Evolutionary conservation across 2,888 invertebrate species (phyloP).

Genomic region (Drosophila tripunctata): DNA sequence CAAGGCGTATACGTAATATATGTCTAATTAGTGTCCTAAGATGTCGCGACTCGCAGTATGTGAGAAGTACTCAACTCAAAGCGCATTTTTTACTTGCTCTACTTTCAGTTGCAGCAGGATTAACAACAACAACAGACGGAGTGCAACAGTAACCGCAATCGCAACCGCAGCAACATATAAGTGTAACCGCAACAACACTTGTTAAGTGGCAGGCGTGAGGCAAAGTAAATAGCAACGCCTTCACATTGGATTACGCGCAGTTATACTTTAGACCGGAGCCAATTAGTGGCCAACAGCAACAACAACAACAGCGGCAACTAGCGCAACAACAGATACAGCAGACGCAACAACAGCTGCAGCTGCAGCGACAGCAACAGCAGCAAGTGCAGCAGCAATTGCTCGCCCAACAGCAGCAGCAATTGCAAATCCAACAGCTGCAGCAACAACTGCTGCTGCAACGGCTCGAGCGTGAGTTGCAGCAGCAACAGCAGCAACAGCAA

Average conservation of each 20-base stretch:
- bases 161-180: slow-evolving; percentile 15
- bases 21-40: slow-evolving; percentile 64
- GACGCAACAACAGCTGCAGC: slow-evolving; percentile 53
- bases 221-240: slow-evolving; percentile 71
- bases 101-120: slow-evolving; percentile 44
- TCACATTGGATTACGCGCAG: slow-evolving; percentile 84
- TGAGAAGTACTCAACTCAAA: slow-evolving; percentile 46
- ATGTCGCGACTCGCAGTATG: slow-evolving; percentile 14
- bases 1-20: slow-evolving; percentile 51
- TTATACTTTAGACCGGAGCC: slow-evolving; percentile 84
- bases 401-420: slow-evolving; percentile 78
- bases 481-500: slow-evolving; percentile 62
- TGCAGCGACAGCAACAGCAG: slow-evolving; percentile 68
- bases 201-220: slow-evolving; percentile 57
- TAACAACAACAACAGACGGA: not conserved
- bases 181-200: slow-evolving; percentile 48
- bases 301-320: slow-evolving; percentile 64
- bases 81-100: slow-evolving; percentile 48
- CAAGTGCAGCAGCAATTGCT: slow-evolving; percentile 74
- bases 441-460: slow-evolving; percentile 76
- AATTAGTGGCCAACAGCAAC: slow-evolving; percentile 83
- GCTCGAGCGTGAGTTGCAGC: slow-evolving; percentile 74
- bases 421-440: slow-evolving; percentile 75
- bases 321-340: slow-evolving; percentile 53
- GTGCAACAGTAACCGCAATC: slow-evolving; percentile 12